Evolutionary conservation across 2,113 vertebrate genomes (phyloP).

Genomic region (Brachypodius melanocephalos): DNA sequence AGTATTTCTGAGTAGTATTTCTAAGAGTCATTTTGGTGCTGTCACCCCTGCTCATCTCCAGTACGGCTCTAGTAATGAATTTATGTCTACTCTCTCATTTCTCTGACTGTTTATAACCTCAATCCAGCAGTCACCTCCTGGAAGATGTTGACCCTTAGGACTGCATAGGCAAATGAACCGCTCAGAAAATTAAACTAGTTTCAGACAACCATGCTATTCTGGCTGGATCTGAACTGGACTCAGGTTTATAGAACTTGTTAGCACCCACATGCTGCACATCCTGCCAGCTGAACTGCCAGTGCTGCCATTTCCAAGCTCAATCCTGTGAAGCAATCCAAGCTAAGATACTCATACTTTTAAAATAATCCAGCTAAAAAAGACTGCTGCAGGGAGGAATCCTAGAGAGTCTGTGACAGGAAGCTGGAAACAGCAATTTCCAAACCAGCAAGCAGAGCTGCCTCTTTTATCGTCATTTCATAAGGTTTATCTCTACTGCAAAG

Average conservation of each 20-base stretch:
- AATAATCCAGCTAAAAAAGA: constrained; percentile 1
- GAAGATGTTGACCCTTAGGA: not conserved
- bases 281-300: not conserved
- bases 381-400: not conserved
- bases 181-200: not conserved
- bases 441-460: not conserved
- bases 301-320: not conserved
- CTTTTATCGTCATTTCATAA: not conserved
- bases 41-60: not conserved
- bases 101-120: not conserved
- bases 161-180: not conserved
- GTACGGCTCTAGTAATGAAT: not conserved
- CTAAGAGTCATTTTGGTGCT: not conserved
- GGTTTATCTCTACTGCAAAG: not conserved
- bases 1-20: not conserved
- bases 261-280: not conserved
- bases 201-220: not conserved
- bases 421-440: not conserved
- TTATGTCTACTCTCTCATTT: not conserved
- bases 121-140: not conserved
- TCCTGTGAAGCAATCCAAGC: not conserved
- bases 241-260: not conserved
- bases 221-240: not conserved
- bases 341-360: not conserved
- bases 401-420: not conserved